A percentile compares a stretch with the other conserved stretches of the same genome.
These are phyloP conservation scores for Sinotaia quadrata DNA, from an alignment of 2,888 invertebrate genomes.

Conservation along the genomic window DNA sequence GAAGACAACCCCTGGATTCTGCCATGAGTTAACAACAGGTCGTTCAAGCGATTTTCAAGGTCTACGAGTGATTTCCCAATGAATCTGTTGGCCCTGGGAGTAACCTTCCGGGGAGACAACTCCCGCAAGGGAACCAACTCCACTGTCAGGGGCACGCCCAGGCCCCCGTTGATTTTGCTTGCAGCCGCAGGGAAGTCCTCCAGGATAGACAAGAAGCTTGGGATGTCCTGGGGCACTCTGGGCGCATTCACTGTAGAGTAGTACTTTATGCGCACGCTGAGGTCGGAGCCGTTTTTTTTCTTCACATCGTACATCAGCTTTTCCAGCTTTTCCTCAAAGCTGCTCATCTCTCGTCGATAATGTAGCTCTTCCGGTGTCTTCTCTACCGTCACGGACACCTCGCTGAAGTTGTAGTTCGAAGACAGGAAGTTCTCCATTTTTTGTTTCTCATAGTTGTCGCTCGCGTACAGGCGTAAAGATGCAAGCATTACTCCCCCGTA, in stretches of 20 bases:
- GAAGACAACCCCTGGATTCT: constrained; percentile 10
- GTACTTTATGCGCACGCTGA: constrained; percentile 27
- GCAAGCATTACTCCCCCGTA: constrained; percentile 28
- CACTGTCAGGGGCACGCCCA: constrained; percentile 28
- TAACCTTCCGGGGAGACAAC: constrained; percentile 29
- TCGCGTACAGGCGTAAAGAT: constrained; percentile 15
- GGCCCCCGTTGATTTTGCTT: constrained; percentile 27
- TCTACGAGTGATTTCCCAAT: neutral
- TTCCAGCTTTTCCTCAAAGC: constrained; percentile 30
- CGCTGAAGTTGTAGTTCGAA: constrained; percentile 22
- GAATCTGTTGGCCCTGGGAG: constrained; percentile 12
- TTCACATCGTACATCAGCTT: constrained; percentile 27
- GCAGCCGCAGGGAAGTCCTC: constrained; percentile 30
- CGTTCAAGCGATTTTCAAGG: constrained; percentile 27
- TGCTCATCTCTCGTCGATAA: constrained; percentile 19
- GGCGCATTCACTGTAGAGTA: constrained; percentile 34
- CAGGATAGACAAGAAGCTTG: constrained; percentile 27
- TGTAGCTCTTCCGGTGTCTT: neutral
- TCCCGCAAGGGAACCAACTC: constrained; percentile 31
- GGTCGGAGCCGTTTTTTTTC: constrained; percentile 9
- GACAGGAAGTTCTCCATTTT: constrained; percentile 22
- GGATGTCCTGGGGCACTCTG: constrained; percentile 29
- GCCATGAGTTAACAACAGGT: constrained; percentile 27
- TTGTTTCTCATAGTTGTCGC: constrained; percentile 17
- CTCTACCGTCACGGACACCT: constrained; percentile 18